These are phyloP conservation scores for Apantesis nais DNA, from an alignment of 2,888 invertebrate genomes.

Conservation along the genomic window DNA sequence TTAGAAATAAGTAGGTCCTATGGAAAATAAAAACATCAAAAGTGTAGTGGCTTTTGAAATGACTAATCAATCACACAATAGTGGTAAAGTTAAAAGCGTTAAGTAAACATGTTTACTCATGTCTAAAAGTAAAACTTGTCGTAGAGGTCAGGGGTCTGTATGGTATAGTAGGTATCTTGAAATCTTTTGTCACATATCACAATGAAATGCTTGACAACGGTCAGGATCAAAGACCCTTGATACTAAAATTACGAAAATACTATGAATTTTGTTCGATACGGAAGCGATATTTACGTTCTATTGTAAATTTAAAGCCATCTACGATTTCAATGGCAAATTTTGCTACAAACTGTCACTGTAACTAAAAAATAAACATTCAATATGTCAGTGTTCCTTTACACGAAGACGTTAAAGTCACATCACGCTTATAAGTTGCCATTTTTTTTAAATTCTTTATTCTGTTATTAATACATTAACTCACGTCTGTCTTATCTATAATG, in stretches of 20 bases:
- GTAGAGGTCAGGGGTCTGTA: constrained; percentile 21
- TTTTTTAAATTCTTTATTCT: too few relatives aligned
- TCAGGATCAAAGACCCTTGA: constrained; percentile 23
- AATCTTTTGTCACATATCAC: constrained; percentile 29
- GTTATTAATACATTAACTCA: too few relatives aligned
- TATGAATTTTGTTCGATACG: not conserved
- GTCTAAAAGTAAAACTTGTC: constrained; percentile 15
- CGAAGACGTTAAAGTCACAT: too few relatives aligned
- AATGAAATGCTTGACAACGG: constrained; percentile 23
- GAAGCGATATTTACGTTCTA: not conserved
- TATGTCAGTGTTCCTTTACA: too few relatives aligned
- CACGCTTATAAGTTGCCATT: too few relatives aligned
- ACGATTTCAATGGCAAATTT: not conserved
- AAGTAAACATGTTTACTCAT: constrained; percentile 19
- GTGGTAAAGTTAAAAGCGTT: constrained; percentile 19
- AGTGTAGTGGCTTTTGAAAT: not conserved
- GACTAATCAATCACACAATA: not conserved
- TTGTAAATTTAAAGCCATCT: not conserved
- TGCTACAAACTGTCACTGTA: not conserved
- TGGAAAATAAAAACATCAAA: not conserved
- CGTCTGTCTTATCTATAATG: too few relatives aligned
- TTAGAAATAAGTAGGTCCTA: not conserved
- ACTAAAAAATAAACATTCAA: not conserved
- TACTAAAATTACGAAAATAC: not conserved
- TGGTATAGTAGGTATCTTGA: constrained; percentile 20